These are phyloP conservation scores for Rhysida immarginata DNA, from an alignment of 1,140 invertebrate species.

Conservation along the genomic window DNA sequence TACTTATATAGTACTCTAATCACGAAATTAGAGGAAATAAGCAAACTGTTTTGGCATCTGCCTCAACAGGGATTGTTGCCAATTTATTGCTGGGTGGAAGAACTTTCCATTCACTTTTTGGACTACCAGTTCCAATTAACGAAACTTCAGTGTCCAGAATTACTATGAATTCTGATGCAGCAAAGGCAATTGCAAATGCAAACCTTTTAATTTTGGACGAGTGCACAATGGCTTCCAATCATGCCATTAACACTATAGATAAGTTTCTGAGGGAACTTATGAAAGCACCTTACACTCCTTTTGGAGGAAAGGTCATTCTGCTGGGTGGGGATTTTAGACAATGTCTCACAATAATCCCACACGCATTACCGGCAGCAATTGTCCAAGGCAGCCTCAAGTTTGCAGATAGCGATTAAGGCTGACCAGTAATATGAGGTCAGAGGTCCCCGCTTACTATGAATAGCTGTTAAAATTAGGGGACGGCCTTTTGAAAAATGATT, in stretches of 20 bases:
- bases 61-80: slow-evolving; percentile 4
- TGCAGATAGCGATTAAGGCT: slow-evolving; percentile 18
- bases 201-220: slow-evolving; percentile 4
- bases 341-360: not conserved
- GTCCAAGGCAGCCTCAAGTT: slow-evolving; percentile 14
- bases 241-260: too few species aligned
- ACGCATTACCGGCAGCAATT: not conserved
- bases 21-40: not conserved
- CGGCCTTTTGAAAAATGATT: slow-evolving; percentile 6
- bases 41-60: not conserved
- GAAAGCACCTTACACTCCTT: slow-evolving; percentile 17
- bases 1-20: slow-evolving; percentile 9
- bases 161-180: not conserved
- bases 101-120: slow-evolving; percentile 2
- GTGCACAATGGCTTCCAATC: not conserved
- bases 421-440: slow-evolving; percentile 17
- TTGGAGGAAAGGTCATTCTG: too few species aligned
- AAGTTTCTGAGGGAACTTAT: slow-evolving; percentile 17
- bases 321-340: too few species aligned
- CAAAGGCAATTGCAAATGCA: not conserved
- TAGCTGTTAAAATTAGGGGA: slow-evolving; percentile 18
- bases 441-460: slow-evolving; percentile 11
- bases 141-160: not conserved
- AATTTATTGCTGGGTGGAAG: not conserved
- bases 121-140: not conserved